Evolutionary conservation across 2,888 invertebrate species (phyloP).

Genomic region (Dysmachus trigonus): DNA sequence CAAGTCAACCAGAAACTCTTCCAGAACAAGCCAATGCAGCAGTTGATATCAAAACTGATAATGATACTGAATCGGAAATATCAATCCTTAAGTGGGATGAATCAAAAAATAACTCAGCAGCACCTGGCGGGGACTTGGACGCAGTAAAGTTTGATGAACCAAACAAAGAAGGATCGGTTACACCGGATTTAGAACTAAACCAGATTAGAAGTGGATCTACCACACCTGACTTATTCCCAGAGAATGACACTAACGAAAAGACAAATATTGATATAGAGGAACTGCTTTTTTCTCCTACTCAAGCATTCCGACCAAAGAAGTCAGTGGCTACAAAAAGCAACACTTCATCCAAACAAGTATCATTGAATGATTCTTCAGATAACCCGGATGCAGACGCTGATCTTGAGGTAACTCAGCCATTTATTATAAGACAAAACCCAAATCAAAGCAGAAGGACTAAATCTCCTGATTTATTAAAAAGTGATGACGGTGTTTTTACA

Average conservation of each 20-base stretch:
- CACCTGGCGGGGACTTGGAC: background rate
- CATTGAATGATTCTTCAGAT: background rate
- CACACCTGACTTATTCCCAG: background rate
- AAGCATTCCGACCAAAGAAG: background rate
- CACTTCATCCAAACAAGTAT: background rate
- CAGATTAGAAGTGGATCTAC: background rate
- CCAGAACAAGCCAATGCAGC: background rate
- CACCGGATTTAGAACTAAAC: constrained; percentile 31
- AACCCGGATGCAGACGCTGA: background rate
- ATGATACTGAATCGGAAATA: constrained; percentile 51
- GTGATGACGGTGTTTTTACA: background rate
- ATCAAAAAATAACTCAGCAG: background rate
- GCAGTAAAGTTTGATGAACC: background rate
- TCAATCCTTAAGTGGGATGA: constrained; percentile 47
- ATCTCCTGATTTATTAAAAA: background rate
- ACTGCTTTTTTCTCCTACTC: background rate
- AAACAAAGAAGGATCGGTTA: background rate
- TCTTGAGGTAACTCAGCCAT: constrained; percentile 30
- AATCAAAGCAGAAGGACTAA: background rate
- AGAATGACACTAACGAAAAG: background rate
- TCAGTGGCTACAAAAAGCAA: background rate
- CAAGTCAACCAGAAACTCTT: background rate
- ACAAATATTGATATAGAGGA: background rate
- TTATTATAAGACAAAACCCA: background rate
- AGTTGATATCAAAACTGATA: background rate